Evolutionary conservation across 1,140 invertebrate species (phyloP).

Genomic region (Antheraea mylitta): DNA sequence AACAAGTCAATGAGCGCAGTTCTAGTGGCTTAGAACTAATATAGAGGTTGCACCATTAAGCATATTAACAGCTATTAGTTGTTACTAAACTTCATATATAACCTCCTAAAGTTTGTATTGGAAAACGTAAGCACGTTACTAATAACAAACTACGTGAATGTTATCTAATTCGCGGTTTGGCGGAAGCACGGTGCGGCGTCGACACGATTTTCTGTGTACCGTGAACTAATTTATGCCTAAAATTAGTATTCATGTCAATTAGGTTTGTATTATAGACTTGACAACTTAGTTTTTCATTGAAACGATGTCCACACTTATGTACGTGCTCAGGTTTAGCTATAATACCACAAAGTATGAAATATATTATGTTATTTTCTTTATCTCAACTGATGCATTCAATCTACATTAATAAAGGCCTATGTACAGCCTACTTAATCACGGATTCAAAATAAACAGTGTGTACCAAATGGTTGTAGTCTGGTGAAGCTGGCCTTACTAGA

Average conservation of each 20-base stretch:
- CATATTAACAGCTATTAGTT: constrained; percentile 22
- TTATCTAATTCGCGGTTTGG: neutral
- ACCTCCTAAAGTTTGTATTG: constrained; percentile 11
- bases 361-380: too few relatives aligned
- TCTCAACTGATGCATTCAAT: too few relatives aligned
- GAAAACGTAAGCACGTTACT: neutral
- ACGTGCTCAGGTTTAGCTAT: too few relatives aligned
- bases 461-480: too few relatives aligned
- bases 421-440: too few relatives aligned
- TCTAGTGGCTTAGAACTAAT: constrained; percentile 6
- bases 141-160: neutral
- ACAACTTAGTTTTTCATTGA: neutral
- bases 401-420: too few relatives aligned
- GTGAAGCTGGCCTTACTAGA: too few relatives aligned
- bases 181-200: neutral
- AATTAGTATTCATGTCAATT: constrained; percentile 1
- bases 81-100: constrained; percentile 14
- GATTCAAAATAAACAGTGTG: too few relatives aligned
- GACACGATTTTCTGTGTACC: neutral
- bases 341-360: too few relatives aligned
- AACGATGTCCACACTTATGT: neutral
- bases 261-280: neutral
- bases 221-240: constrained; percentile 1
- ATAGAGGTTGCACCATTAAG: constrained; percentile 16
- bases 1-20: neutral